Evolutionary conservation across 2,797 vertebrate genomes (phyloP).

Genomic region (Craterocephalus amniculus): DNA sequence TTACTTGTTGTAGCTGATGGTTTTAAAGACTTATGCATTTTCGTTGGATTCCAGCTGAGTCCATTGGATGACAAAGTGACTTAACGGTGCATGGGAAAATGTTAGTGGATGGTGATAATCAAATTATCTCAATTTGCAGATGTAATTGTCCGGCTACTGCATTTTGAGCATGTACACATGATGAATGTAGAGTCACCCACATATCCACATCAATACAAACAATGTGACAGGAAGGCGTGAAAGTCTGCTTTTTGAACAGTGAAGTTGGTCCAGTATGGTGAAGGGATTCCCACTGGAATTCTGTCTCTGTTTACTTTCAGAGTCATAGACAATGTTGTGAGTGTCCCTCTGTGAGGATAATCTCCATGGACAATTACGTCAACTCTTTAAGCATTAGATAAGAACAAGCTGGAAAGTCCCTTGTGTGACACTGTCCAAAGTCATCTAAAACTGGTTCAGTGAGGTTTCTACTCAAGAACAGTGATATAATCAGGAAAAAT

Average conservation of each 20-base stretch:
- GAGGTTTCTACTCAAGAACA: conserved; percentile 21
- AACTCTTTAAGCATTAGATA: conserved; percentile 49
- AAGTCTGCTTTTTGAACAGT: neutral
- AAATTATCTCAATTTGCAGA: neutral
- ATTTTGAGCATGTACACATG: neutral
- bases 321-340: conserved; percentile 5
- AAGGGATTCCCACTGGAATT: conserved; percentile 9
- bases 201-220: neutral
- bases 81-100: neutral
- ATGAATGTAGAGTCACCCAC: neutral
- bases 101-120: neutral
- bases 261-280: neutral
- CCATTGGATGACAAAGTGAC: neutral
- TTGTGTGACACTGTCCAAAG: conserved; percentile 25
- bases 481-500: neutral
- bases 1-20: neutral
- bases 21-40: neutral
- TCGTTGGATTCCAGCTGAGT: neutral
- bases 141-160: neutral
- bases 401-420: conserved; percentile 52
- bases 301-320: conserved; percentile 18
- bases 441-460: conserved; percentile 39
- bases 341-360: neutral
- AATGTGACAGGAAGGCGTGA: neutral
- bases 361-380: conserved; percentile 54